Conservation (phyloP, 1,140 invertebrate genomes). For the Achatina immaculata region DNA sequence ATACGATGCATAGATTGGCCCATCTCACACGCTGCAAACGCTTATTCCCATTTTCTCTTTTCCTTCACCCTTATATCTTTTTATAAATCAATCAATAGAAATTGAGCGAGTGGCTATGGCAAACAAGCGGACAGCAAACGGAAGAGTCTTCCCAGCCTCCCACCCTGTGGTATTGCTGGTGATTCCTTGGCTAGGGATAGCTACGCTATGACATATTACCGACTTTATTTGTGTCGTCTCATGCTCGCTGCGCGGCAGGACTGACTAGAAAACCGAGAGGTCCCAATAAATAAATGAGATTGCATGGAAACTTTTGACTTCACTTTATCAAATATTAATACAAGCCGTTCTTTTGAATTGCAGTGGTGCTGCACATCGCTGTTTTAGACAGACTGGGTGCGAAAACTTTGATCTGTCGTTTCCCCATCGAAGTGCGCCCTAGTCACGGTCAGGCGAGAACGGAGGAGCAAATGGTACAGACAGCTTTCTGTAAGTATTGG, state of each 20-base stretch:
- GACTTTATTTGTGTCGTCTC: neutral
- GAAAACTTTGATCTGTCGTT: conserved; percentile 10
- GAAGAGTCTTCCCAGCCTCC: neutral
- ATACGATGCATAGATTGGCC: neutral
- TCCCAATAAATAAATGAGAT: neutral
- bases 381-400: conserved; percentile 18
- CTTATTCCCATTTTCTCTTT: neutral
- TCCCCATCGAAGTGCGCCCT: neutral
- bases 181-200: neutral
- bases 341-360: neutral
- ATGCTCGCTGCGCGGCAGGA: neutral
- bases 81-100: conserved; percentile 12
- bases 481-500: neutral
- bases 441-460: neutral
- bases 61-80: neutral
- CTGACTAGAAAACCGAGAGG: neutral
- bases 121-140: conserved; percentile 21
- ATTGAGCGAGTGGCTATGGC: conserved; percentile 21
- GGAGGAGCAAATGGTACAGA: neutral
- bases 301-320: neutral
- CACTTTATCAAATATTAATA: neutral
- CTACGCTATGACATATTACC: too few species aligned
- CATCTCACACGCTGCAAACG: neutral
- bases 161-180: neutral
- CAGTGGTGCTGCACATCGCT: conserved; percentile 7